Evolutionary conservation across 1,140 invertebrate genomes (phyloP).

Genomic region (Rhysida immarginata): DNA sequence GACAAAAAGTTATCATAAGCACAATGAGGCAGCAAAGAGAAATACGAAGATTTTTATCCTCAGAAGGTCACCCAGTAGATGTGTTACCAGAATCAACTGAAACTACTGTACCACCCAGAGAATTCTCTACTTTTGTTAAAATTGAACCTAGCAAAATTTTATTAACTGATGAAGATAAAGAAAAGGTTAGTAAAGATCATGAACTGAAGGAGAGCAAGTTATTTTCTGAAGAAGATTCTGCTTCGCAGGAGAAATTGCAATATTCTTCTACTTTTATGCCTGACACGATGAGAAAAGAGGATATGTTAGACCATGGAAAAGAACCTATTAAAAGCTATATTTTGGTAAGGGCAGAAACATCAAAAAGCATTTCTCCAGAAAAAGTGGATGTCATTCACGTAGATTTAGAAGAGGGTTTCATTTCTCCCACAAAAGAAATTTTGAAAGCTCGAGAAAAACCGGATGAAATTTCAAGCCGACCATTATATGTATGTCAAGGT

Average conservation of each 20-base stretch:
- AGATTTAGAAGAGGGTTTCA: not conserved
- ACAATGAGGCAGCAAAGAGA: not conserved
- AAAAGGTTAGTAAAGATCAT: too few relatives aligned
- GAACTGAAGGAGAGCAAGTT: too few relatives aligned
- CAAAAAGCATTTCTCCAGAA: not conserved
- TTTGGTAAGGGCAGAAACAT: not conserved
- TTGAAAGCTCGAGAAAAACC: not conserved
- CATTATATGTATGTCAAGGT: not conserved
- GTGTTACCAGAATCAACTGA: not conserved
- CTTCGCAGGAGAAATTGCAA: too few relatives aligned
- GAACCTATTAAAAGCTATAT: conserved; percentile 1
- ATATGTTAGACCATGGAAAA: not conserved
- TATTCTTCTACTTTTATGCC: too few relatives aligned
- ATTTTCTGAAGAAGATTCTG: too few relatives aligned
- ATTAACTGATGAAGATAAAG: not conserved
- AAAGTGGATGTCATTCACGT: not conserved
- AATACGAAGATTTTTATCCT: conserved; percentile 1
- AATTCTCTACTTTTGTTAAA: not conserved
- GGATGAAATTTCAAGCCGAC: not conserved
- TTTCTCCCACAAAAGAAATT: not conserved
- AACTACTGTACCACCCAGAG: not conserved
- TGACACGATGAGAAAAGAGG: too few relatives aligned
- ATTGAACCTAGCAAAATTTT: not conserved
- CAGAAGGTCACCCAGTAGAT: not conserved
- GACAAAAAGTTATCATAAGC: conserved; percentile 3